Evolutionary conservation across 2,888 invertebrate species (phyloP).

Genomic region (Bimastos eiseni): DNA sequence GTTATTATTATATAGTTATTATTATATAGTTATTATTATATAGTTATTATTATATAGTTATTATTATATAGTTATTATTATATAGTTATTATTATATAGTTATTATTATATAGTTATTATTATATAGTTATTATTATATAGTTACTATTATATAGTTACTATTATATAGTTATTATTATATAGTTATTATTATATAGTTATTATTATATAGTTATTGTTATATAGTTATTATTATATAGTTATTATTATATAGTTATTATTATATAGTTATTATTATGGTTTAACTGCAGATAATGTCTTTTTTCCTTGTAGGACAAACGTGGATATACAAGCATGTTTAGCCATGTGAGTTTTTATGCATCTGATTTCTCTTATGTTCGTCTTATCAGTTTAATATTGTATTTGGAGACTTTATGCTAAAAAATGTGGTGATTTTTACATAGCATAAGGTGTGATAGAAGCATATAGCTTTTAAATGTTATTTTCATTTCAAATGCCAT

Average conservation of each 20-base stretch:
- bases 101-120: too few relatives aligned
- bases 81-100: too few relatives aligned
- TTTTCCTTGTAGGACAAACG: slow-evolving; percentile 29
- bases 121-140: too few relatives aligned
- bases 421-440: not conserved
- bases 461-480: not conserved
- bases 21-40: too few relatives aligned
- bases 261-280: not conserved
- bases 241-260: not conserved
- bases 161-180: too few relatives aligned
- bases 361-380: not conserved
- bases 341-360: slow-evolving; percentile 1
- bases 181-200: too few relatives aligned
- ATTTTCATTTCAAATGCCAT: not conserved
- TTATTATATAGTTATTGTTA: too few relatives aligned
- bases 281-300: not conserved
- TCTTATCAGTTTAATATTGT: not conserved
- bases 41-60: too few relatives aligned
- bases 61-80: too few relatives aligned
- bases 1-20: too few relatives aligned
- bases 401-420: not conserved
- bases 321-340: slow-evolving; percentile 22
- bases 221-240: too few relatives aligned
- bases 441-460: not conserved
- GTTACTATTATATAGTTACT: too few relatives aligned